These are phyloP conservation scores for Cepphus grylle DNA, from an alignment of 2,113 vertebrate genomes.

Conservation along the genomic window DNA sequence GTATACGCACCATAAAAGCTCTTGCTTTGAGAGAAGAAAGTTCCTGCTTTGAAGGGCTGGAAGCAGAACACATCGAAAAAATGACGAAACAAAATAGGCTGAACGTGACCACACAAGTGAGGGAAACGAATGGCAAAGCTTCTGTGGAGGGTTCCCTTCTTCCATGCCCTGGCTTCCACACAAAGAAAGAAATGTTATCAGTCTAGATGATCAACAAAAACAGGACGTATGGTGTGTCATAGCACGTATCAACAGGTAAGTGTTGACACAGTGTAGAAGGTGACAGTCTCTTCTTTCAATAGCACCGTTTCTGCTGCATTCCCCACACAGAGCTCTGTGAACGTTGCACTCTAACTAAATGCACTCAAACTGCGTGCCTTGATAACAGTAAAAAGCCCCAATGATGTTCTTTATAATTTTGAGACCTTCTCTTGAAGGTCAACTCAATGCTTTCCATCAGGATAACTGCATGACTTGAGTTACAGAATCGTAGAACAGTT, in stretches of 20 bases:
- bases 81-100: not conserved
- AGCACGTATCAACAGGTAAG: not conserved
- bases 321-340: not conserved
- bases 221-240: not conserved
- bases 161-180: not conserved
- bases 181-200: not conserved
- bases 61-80: not conserved
- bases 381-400: not conserved
- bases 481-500: not conserved
- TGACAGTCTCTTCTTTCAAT: not conserved
- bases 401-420: not conserved
- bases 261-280: not conserved
- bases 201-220: not conserved
- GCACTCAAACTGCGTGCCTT: not conserved
- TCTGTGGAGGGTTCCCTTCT: not conserved
- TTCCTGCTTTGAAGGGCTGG: not conserved
- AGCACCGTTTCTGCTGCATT: not conserved
- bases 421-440: not conserved
- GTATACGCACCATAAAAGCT: not conserved
- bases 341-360: no score
- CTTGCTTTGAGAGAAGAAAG: not conserved
- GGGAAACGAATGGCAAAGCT: not conserved
- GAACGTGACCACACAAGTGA: not conserved
- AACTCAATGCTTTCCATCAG: not conserved
- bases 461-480: not conserved